Evolutionary conservation across 2,888 invertebrate species (phyloP).

Genomic region (Teleiodes luculella): DNA sequence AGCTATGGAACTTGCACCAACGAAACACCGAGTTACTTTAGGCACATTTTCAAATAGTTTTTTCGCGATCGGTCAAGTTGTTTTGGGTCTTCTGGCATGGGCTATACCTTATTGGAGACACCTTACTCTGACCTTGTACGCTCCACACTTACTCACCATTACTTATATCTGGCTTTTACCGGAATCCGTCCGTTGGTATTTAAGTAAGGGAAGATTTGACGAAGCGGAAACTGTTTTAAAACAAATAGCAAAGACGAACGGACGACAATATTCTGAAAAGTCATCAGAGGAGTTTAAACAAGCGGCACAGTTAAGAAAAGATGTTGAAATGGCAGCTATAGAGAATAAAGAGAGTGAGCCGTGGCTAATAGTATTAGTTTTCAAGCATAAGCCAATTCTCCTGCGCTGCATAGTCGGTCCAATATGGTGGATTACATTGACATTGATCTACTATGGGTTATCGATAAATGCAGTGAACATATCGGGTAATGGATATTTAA

Average conservation of each 20-base stretch:
- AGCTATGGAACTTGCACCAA: constrained; percentile 77
- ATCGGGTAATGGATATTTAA: constrained; percentile 84
- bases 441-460: constrained; percentile 88
- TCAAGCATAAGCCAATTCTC: constrained; percentile 61
- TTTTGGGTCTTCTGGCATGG: constrained; percentile 65
- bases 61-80: background rate
- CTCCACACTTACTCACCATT: constrained; percentile 79
- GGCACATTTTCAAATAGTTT: background rate
- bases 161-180: constrained; percentile 80
- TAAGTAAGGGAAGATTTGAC: constrained; percentile 77
- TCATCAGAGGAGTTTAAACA: constrained; percentile 62
- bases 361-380: constrained; percentile 41
- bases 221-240: constrained; percentile 60
- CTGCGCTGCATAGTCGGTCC: constrained; percentile 76
- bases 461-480: constrained; percentile 86
- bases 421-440: constrained; percentile 87
- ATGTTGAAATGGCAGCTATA: background rate
- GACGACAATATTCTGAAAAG: constrained; percentile 8
- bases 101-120: constrained; percentile 79
- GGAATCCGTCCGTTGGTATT: constrained; percentile 82
- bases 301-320: background rate
- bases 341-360: constrained; percentile 22
- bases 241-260: constrained; percentile 1
- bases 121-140: constrained; percentile 78
- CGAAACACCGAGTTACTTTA: constrained; percentile 27